Percentiles rank a stretch among this genome's conserved stretches.
Conservation (phyloP, 2,113 vertebrate species). For the Aegotheles bennettii region DNA sequence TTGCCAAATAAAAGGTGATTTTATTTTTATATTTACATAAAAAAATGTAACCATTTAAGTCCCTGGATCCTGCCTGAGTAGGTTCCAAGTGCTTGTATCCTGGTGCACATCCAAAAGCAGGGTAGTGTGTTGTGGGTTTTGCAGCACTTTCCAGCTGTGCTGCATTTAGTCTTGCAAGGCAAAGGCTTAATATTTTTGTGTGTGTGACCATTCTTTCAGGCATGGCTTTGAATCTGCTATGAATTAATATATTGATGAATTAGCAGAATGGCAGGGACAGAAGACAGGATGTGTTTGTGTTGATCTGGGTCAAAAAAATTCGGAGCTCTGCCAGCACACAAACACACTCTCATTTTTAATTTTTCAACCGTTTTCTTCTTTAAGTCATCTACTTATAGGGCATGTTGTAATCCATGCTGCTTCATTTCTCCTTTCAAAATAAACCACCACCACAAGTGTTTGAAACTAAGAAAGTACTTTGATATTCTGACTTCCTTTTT, state of each 20-base stretch:
- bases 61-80: not conserved
- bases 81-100: not conserved
- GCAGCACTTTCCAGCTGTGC: not conserved
- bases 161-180: not conserved
- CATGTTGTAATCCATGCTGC: not conserved
- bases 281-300: not conserved
- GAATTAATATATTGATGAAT: not conserved
- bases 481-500: not conserved
- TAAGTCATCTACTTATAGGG: not conserved
- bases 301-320: not conserved
- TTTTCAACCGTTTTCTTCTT: not conserved
- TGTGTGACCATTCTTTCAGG: not conserved
- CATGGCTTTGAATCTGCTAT: not conserved
- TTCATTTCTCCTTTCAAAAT: not conserved
- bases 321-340: not conserved
- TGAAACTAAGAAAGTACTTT: not conserved
- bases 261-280: not conserved
- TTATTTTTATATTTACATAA: not conserved
- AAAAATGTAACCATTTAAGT: not conserved
- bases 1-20: not conserved
- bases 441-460: not conserved
- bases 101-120: not conserved
- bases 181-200: not conserved
- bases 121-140: not conserved
- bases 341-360: not conserved